Percentiles rank a stretch among this genome's conserved stretches.
Conservation (phyloP, 1,140 invertebrate genomes). For the Drosophila virilis region DNA sequence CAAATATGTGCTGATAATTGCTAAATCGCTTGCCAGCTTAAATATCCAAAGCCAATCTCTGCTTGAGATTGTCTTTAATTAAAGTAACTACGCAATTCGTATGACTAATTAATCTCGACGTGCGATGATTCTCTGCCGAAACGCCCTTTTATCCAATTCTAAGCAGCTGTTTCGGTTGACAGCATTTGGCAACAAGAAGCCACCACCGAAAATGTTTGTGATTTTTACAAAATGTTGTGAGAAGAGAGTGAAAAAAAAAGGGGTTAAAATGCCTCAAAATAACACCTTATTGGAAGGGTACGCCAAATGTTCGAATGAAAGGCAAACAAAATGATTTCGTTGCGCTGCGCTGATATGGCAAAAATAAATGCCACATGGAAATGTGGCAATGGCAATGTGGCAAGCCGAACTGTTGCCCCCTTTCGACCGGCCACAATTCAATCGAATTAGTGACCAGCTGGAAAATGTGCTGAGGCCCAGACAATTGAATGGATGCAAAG, state of each 20-base stretch:
- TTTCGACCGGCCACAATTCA: constrained; percentile 52
- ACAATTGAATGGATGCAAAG: constrained; percentile 48
- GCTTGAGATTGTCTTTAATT: neutral
- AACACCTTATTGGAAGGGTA: constrained; percentile 55
- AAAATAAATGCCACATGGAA: constrained; percentile 42
- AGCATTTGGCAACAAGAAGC: neutral
- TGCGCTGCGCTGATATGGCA: constrained; percentile 50
- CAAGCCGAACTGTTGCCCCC: constrained; percentile 30
- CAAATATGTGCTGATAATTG: too few relatives aligned
- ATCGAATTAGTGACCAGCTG: constrained; percentile 66
- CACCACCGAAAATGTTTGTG: constrained; percentile 28
- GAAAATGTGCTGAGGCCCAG: constrained; percentile 55
- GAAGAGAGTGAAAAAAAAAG: constrained; percentile 29
- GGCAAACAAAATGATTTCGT: constrained; percentile 35
- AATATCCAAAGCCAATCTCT: too few relatives aligned
- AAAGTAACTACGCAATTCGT: neutral
- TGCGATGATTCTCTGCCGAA: neutral
- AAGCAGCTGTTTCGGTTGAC: constrained; percentile 8
- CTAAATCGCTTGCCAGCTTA: too few relatives aligned
- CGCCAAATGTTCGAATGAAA: constrained; percentile 48
- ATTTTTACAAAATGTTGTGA: constrained; percentile 1
- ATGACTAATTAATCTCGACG: neutral
- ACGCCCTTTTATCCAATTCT: neutral
- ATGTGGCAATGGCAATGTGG: constrained; percentile 28
- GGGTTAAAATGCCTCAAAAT: constrained; percentile 42